These are phyloP conservation scores for Caiman crocodilus DNA, from an alignment of 2,797 vertebrate genomes.

Conservation along the genomic window DNA sequence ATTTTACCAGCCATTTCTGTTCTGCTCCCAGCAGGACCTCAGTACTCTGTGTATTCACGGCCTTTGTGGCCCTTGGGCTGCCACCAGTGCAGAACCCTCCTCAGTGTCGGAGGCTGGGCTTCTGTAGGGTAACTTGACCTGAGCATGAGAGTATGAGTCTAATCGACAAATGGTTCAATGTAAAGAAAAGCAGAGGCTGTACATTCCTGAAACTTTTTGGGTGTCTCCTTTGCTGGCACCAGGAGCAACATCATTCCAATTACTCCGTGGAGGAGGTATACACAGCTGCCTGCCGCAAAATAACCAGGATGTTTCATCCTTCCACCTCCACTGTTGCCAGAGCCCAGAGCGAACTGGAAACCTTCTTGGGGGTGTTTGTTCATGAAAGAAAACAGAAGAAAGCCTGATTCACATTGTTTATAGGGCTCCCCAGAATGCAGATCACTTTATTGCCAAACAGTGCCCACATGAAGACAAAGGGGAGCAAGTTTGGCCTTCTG, in stretches of 20 bases:
- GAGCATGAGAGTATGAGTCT: not conserved
- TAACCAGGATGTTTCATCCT: constrained; percentile 61
- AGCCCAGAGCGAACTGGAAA: constrained; percentile 46
- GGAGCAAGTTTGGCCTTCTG: constrained; percentile 42
- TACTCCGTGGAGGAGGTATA: constrained; percentile 50
- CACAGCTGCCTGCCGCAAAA: constrained; percentile 67
- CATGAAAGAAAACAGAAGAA: constrained; percentile 69
- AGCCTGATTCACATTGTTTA: constrained; percentile 60
- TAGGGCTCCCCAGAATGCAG: constrained; percentile 57
- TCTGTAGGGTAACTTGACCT: constrained; percentile 7
- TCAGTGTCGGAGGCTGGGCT: not conserved
- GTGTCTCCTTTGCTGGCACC: constrained; percentile 55
- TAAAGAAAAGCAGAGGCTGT: constrained; percentile 50
- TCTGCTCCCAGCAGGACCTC: not conserved
- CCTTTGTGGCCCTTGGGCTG: not conserved
- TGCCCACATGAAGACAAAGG: constrained; percentile 24
- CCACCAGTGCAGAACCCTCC: not conserved
- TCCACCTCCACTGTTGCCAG: constrained; percentile 62
- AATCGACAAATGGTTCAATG: not conserved
- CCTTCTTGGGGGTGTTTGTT: constrained; percentile 61
- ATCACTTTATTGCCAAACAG: constrained; percentile 43
- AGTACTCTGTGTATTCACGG: rapidly evolving
- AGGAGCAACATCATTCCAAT: constrained; percentile 56
- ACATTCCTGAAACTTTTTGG: constrained; percentile 44
- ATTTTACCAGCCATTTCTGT: not conserved